Evolutionary conservation across 2,888 invertebrate genomes (phyloP), one percentile per base, ranked within the genome.

Genomic region (Argyresthia goedartella): DNA sequence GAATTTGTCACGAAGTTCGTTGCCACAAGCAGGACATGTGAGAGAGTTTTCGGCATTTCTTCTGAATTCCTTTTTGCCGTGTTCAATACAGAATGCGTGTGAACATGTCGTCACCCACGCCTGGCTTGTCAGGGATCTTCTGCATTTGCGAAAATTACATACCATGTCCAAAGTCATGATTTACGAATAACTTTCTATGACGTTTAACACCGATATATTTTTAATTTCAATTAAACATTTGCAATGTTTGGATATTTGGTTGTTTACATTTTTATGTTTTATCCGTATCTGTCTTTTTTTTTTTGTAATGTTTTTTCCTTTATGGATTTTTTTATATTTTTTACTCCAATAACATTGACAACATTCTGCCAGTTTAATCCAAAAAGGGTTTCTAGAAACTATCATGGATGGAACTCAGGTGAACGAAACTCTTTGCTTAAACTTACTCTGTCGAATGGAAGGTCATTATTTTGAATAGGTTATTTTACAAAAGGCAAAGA

Each of bases 91-190:
- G 72, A 88, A 88, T 57, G 88, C 88, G 62, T 88, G 88, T 43
- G 87, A 88, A 71, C 88, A 88, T 52, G 85, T 85, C 50, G 88
- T 88, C 42, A 88, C 85, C 84, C 88, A 87, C 46, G 88, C 88
- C 64, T 85, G 76, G 64, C 63, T 79, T 53, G 76, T 67, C 59
- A 88, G 64, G 46, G 81, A 64, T 69, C 75, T 81, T 69, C 87
- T 73, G 59, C 88, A 88, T 67, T 85, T 87, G 54, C 82, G 79
- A 69, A 81, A 86, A 73, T 88, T 88, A 63, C 88, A 88, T 49
- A 85, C 72, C 61, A 88, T 84, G 60, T 86, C 77, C 66, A 85
- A 68, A 49, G 73, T 65, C 75, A 78, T 77, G 57, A 53, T 69
- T 51, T 25, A 25, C 25, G 6, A 25, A 25, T 25, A 25, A 25